Conservation (phyloP, 2,113 vertebrate genomes). For the Donacobius atricapilla region DNA sequence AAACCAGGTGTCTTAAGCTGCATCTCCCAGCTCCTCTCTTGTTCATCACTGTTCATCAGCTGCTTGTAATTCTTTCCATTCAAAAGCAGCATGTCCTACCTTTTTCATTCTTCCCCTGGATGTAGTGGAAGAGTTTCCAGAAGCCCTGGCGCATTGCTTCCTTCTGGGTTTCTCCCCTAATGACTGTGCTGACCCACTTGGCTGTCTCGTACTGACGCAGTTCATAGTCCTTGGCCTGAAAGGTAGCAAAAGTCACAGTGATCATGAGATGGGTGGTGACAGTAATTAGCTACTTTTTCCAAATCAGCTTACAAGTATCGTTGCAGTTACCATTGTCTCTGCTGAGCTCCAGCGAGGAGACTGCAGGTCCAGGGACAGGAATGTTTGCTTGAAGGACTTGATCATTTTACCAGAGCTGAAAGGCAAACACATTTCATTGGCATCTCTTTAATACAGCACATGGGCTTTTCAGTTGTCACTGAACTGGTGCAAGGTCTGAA, state of each 20-base stretch:
- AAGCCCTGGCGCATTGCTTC: slow-evolving; percentile 46
- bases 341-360: slow-evolving; percentile 39
- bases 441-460: neutral
- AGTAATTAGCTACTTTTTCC: neutral
- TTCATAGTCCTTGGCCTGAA: slow-evolving; percentile 42
- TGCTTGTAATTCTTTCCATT: neutral
- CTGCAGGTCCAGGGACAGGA: slow-evolving; percentile 58
- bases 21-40: fast-evolving
- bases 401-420: slow-evolving; percentile 52
- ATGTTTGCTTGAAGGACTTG: slow-evolving; percentile 56
- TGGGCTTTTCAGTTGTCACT: neutral
- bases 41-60: fast-evolving
- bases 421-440: neutral
- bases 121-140: slow-evolving; percentile 62
- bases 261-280: neutral
- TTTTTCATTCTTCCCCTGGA: slow-evolving; percentile 52
- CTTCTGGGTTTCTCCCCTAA: slow-evolving; percentile 28
- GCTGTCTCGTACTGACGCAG: slow-evolving; percentile 9
- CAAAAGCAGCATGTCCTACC: neutral
- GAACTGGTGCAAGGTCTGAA: neutral
- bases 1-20: neutral
- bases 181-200: slow-evolving; percentile 43
- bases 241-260: neutral
- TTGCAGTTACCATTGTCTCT: neutral
- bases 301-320: fast-evolving